Evolutionary conservation across 2,888 invertebrate genomes (phyloP), one percentile per base, ranked within the genome.

Genomic region (Drosophila antonietae): DNA sequence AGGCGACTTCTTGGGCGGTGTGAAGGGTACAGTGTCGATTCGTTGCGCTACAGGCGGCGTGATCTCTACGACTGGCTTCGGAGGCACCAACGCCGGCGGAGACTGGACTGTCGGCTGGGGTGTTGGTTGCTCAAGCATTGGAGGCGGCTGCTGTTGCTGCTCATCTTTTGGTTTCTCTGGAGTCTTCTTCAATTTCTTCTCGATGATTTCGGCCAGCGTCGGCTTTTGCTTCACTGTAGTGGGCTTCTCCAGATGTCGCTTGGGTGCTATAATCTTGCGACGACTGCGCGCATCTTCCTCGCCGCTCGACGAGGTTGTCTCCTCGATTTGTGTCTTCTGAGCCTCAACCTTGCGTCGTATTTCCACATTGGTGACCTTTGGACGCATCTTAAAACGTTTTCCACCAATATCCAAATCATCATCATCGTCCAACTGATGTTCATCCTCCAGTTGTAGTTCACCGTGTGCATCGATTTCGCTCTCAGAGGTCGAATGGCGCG

Each of bases 361-460:
- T 18, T 90, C 91, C 1, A 84, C 75, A 59, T 92, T 90, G 0
- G 89, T 73, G 14, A 88, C 69, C 71, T 92, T 93, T 0, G 81
- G 81, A 9, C 93, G 85, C 89, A 93, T 92, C 75, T 93, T 93
- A 2, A 90, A 75, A 3, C 93, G 89, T 52, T 93, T 93, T 0
- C 92, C 93, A 0, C 92, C 93, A 23, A 92, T 81, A 74, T 92
- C 91, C 46, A 86, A 69, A 6, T 90, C 90, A n/a, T 86, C 90
- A n/a, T 87, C 86, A 7, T 86, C 88, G 28, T 28, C 28, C n/a
- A 56, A 44, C 3, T 93, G 93, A 84, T 94, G 63, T 0, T 93
- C 78, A 10, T 94, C 94, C 62, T 94, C 94, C 0, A 93, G 93
- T 65, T 46, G 68, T 6, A 93, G 93, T 82, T 95, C 95, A 0